Percentiles rank a stretch among this genome's conserved stretches.
Conservation (phyloP, 2,888 invertebrate genomes). For the Ctena decussata region DNA sequence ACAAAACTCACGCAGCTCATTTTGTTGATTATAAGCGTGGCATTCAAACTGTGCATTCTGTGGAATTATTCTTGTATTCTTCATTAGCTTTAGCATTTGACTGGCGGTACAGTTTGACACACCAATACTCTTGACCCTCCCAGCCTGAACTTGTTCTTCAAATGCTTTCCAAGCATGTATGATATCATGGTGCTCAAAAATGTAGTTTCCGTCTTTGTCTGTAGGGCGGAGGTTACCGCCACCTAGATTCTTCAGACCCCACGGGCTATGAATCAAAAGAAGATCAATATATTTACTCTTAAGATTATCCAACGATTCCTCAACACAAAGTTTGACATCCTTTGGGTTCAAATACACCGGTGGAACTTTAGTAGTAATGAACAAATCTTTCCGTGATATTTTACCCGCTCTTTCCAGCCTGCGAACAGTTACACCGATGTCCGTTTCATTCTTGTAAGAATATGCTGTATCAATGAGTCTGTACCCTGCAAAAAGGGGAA, state of each 20-base stretch:
- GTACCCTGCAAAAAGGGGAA: constrained; percentile 64
- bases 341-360: constrained; percentile 57
- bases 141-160: constrained; percentile 66
- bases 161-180: constrained; percentile 74
- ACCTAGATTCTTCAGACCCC: constrained; percentile 71
- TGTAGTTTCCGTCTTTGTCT: constrained; percentile 51
- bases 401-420: constrained; percentile 66
- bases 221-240: constrained; percentile 63
- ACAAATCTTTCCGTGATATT: constrained; percentile 71
- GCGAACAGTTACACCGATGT: constrained; percentile 71
- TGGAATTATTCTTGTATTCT: constrained; percentile 65
- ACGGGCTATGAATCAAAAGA: constrained; percentile 79
- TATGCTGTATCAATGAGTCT: constrained; percentile 78
- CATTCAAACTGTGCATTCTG: constrained; percentile 79
- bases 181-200: constrained; percentile 67
- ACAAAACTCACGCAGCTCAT: constrained; percentile 69
- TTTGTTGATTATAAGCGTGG: constrained; percentile 78
- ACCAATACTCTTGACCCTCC: constrained; percentile 72
- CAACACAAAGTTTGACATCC: constrained; percentile 63
- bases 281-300: constrained; percentile 75
- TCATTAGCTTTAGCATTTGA: constrained; percentile 71
- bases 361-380: constrained; percentile 77
- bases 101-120: constrained; percentile 78
- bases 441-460: constrained; percentile 74
- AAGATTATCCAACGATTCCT: constrained; percentile 74